Base-by-base conservation (phyloP, 2,113 vertebrate genomes). In the Oncorhynchus clarkii region DNA sequence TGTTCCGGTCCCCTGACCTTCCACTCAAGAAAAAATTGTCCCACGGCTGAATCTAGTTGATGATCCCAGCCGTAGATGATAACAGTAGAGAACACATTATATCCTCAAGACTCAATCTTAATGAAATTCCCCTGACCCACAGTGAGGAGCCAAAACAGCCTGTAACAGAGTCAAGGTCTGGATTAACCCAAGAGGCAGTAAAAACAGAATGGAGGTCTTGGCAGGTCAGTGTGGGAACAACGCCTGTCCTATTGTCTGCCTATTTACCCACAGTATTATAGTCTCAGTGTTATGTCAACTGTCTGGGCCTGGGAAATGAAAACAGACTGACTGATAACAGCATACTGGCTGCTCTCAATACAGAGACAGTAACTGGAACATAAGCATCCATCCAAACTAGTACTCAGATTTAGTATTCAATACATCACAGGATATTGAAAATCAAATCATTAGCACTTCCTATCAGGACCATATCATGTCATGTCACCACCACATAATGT, bases 391-490 rank as follows among this genome's bases (percentile, higher is more conserved):
- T 54, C 51, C 51, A 54, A 54, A 54, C 51, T 54, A 54, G 14
- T 16, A 54, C 51, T 54, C 16, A 18, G 4, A 54, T 18, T 2
- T 90, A 92, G 75, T 73, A 85, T 80, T 80, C 9, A 45, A 45
- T 45, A 45, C 39, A 45, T 45, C 39, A 11, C 39, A 45, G 8
- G 60, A 22, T 9, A 26, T 22, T 22, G 16, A 14, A 4, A n/a
- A 64, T 64, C 22, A 64, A 3, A 54, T 45, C 39, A 45, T 54
- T 18, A 54, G 51, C 12, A 18, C 16, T 54, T 16, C 16, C 14
- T 45, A 12, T 45, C 51, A 54, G 51, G 51, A 54, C 51, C 51
- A 54, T 54, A 54, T 54, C 51, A 51, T 51, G 49, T 51, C 9
- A 51, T 34, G 34, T 34, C 49, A 54, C 5, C 51, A 54, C 51